Base-by-base conservation (phyloP, 2,113 vertebrate genomes). In the Sceloporus undulatus region DNA sequence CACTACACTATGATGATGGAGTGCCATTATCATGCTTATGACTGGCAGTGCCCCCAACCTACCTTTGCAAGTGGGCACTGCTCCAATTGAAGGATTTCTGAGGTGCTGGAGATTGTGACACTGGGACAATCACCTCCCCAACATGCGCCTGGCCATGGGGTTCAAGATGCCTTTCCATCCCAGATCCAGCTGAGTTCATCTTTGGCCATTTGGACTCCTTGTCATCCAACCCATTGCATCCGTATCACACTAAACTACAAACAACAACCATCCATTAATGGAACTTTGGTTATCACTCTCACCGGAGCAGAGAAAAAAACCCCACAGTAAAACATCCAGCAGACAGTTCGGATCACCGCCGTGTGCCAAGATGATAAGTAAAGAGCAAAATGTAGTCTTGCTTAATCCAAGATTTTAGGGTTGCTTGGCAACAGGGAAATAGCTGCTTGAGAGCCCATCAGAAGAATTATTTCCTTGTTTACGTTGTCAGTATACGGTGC, bases 381-480 rank as follows among this genome's bases (percentile, higher is more conserved):
- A 40, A n/a, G n/a, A 59, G 21, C 52, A 84, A 54, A 65, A 68
- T 29, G 29, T 70, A 70, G 81, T 38, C 81, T 29, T n/a, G 52
- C 71, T 75, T 85, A 74, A 75, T 85, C 71, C 83, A 75, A 56
- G 52, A 38, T 14, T 85, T 85, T 85, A 59, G 52, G 83, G 71
- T 85, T 75, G 83, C 71, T 54, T 75, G 19, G 83, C 52, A 75
- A 85, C 54, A 27, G 25, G 71, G 18, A 73, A 34, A 84, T 84
- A 29, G 18, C 29, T 71, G 48, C 2, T 14, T 38, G 42, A 29
- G 21, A 85, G 21, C 71, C 38, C 82, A 71, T n/a, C 40, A n/a
- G 9, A 71, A 48, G 66, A 84, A 52, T 52, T 68, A 65, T 42
- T 83, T 83, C 70, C 48, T 70, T 83, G 14, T 70, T 70, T 83